Base-by-base conservation (phyloP, 2,113 vertebrate species). In the Rattus norvegicus region DNA sequence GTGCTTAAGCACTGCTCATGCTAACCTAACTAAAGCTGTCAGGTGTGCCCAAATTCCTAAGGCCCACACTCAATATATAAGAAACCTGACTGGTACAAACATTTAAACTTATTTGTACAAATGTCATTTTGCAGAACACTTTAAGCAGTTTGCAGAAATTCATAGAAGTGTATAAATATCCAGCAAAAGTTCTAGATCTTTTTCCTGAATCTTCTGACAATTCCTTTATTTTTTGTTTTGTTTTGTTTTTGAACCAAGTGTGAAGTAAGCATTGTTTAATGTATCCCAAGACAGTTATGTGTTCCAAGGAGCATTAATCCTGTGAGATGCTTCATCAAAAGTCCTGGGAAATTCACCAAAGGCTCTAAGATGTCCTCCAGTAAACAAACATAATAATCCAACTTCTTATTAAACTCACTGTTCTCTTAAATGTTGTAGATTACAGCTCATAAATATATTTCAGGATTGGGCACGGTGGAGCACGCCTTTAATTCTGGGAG, bases 371-470 rank as follows among this genome's bases (percentile, higher is more conserved):
- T 52, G 28, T 72, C 5, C 28, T 77, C 11, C 28, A 83, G 47
- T 67, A 96, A 90, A 73, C 22, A 39, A 90, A 83, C 3, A 65
- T 96, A 69, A 84, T 80, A 85, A 89, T 36, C 26, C 67, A 92
- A 85, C 20, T 59, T 47, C n/a, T 39, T 73, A 79, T 87, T 36
- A 2, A 84, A 88, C 54, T 84, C 16, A 59, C 9, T 73, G 10
- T 43, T 52, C 92, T 94, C 59, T 76, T 94, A 92, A 67, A 22
- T 30, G 52, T 92, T 94, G 63, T 33, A 28, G 2, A 93, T 61
- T 96, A 95, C 12, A 93, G 17, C 11, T 16, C 49, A 85, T 39
- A 90, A 93, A 76, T 96, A 63, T n/a, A 84, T 84, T 84, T 84
- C 61, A 84, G 56, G 36, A 13, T 22, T n/a, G 36, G 36, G n/a